These are phyloP conservation scores for Petrocephalus microphthalmus DNA, from an alignment of 2,113 vertebrate species.

Conservation along the genomic window DNA sequence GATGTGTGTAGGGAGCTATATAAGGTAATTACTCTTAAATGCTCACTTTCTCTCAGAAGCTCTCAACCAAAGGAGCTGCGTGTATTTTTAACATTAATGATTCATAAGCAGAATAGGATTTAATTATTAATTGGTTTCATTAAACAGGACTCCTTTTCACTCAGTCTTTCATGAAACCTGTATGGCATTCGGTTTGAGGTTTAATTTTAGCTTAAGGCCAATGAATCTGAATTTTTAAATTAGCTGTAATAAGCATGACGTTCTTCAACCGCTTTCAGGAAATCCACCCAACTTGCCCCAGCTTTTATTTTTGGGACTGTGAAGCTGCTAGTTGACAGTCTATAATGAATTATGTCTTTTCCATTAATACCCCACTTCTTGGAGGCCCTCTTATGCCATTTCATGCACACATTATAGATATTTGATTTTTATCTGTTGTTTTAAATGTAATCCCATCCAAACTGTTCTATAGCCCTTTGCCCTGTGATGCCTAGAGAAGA, in stretches of 20 bases:
- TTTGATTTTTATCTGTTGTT: background rate
- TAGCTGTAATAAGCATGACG: slow-evolving; percentile 30
- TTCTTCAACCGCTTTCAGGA: background rate
- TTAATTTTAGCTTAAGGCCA: slow-evolving; percentile 8
- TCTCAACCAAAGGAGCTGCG: background rate
- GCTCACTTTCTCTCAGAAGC: background rate
- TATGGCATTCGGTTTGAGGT: slow-evolving; percentile 18
- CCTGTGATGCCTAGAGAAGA: background rate
- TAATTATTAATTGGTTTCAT: slow-evolving; percentile 22
- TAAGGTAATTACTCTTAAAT: slow-evolving; percentile 9
- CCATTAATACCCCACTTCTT: background rate
- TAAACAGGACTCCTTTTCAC: background rate
- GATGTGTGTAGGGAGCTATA: background rate
- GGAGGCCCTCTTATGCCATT: background rate
- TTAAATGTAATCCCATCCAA: background rate
- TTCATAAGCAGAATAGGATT: slow-evolving; percentile 9
- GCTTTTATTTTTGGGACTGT: slow-evolving; percentile 7
- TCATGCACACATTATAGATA: background rate
- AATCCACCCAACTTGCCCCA: slow-evolving; percentile 16
- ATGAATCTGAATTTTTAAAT: slow-evolving; percentile 38
- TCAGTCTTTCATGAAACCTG: slow-evolving; percentile 3
- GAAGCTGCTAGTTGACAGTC: background rate
- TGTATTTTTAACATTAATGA: slow-evolving; percentile 20
- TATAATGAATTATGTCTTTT: background rate
- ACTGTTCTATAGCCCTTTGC: background rate